phyloP scores from a whole-genome alignment of 2,797 vertebrate genomes.

The Xerus rutilus region DNA sequence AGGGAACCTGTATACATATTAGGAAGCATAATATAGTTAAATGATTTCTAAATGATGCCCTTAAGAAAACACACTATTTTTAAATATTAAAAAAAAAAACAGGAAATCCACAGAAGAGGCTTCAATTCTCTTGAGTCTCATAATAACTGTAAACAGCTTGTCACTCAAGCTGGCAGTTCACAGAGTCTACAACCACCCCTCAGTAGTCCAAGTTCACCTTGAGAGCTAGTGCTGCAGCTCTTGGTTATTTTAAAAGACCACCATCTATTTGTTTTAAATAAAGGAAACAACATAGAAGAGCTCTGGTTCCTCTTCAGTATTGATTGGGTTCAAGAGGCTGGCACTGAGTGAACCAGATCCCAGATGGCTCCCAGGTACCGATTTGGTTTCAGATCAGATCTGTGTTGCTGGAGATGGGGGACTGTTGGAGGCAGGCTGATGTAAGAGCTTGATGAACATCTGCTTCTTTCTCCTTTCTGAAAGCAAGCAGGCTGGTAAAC shows the following conservation, averaged over 20 bases:
- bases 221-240: not conserved
- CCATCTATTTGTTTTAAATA: not conserved
- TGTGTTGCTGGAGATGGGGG: not conserved
- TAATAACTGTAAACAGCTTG: constrained; percentile 16
- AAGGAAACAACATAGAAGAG: not conserved
- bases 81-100: not conserved
- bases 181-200: not conserved
- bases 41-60: not conserved
- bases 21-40: not conserved
- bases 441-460: not conserved
- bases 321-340: not conserved
- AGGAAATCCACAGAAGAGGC: constrained; percentile 1
- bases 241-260: constrained; percentile 14
- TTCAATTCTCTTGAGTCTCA: not conserved
- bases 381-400: not conserved
- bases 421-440: not conserved
- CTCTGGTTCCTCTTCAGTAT: not conserved
- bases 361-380: too few species aligned
- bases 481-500: not conserved
- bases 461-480: not conserved
- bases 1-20: not conserved
- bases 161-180: constrained; percentile 15
- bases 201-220: constrained; percentile 61
- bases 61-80: constrained; percentile 30
- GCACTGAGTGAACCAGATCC: not conserved